Evolutionary conservation across 2,888 invertebrate species (phyloP).

Genomic region (Mactromeris polynyma): DNA sequence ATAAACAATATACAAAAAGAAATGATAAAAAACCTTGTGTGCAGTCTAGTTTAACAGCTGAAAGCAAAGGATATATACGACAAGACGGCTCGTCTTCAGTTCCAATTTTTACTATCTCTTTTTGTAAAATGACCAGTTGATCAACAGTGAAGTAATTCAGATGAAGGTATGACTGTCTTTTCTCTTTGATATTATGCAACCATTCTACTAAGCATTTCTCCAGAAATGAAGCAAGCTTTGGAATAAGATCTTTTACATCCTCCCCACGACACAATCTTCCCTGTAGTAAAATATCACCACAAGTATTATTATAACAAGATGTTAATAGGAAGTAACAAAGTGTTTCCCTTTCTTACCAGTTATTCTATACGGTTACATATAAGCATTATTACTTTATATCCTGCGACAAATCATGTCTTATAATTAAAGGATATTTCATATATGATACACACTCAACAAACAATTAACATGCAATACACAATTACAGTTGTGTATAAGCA

Average conservation of each 20-base stretch:
- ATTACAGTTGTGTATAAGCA: no score
- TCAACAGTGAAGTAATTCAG: slow-evolving; percentile 82
- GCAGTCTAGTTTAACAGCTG: slow-evolving; percentile 72
- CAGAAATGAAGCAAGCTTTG: slow-evolving; percentile 75
- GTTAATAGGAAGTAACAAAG: no score
- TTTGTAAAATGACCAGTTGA: slow-evolving; percentile 82
- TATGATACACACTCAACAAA: no score
- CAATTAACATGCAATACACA: no score
- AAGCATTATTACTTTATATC: no score
- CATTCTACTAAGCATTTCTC: slow-evolving; percentile 77
- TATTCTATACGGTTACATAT: no score
- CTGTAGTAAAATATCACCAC: no score
- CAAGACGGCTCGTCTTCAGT: slow-evolving; percentile 54
- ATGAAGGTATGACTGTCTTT: slow-evolving; percentile 70
- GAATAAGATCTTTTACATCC: slow-evolving; percentile 70
- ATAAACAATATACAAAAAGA: neutral
- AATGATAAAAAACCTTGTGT: slow-evolving; percentile 24
- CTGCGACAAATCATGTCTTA: no score
- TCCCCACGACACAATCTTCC: slow-evolving; percentile 39
- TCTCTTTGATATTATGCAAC: slow-evolving; percentile 73
- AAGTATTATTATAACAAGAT: no score
- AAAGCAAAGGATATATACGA: slow-evolving; percentile 74
- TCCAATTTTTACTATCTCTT: slow-evolving; percentile 75
- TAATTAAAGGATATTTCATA: no score
- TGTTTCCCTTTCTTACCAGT: no score